Conservation (phyloP, 1,140 invertebrate genomes). For the Aplysia californica region DNA sequence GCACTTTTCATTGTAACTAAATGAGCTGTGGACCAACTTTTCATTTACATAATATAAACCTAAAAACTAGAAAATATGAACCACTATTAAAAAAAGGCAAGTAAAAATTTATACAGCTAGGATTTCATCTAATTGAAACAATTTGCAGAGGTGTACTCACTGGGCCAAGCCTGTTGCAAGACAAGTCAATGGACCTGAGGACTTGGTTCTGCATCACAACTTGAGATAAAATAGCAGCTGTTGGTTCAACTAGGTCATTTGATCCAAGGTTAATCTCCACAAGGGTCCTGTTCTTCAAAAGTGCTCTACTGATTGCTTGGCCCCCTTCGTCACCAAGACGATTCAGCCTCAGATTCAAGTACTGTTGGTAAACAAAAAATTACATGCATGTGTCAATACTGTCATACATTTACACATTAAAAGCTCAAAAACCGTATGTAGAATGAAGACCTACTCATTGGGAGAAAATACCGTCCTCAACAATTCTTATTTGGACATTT, state of each 20-base stretch:
- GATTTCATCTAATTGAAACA: no score
- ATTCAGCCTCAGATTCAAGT: conserved; percentile 34
- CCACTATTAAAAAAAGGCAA: no score
- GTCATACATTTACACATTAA: neutral
- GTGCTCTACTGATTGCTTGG: conserved; percentile 60
- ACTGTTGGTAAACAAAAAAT: neutral
- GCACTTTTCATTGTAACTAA: no score
- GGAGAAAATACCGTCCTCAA: no score
- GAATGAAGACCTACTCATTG: no score
- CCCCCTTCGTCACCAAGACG: conserved; percentile 67
- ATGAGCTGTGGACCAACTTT: no score
- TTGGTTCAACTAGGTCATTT: conserved; percentile 66
- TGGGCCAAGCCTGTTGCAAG: conserved; percentile 64
- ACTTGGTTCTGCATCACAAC: conserved; percentile 62
- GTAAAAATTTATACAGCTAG: no score
- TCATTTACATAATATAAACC: no score
- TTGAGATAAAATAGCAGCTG: conserved; percentile 63
- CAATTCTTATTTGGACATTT: no score
- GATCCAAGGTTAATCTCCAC: conserved; percentile 62
- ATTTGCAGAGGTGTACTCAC: conserved; percentile 50
- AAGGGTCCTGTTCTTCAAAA: conserved; percentile 62
- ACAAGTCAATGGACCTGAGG: conserved; percentile 60
- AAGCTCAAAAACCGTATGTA: no score
- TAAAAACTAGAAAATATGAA: no score
- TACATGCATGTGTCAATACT: neutral